Evolutionary conservation across 2,797 vertebrate genomes (phyloP).

Genomic region (Sebastes goodei): DNA sequence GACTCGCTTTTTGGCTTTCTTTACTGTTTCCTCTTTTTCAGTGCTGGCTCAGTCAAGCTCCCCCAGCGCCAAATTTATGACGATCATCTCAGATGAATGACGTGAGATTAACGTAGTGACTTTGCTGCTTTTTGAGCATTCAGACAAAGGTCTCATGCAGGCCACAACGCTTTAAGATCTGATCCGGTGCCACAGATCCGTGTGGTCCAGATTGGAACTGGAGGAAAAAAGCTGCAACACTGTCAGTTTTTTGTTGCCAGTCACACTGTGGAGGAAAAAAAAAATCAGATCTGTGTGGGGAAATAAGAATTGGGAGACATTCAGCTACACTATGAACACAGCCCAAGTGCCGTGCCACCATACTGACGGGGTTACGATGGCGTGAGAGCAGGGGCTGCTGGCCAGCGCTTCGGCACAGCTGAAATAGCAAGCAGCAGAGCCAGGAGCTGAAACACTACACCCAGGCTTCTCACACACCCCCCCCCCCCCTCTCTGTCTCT

Average conservation of each 20-base stretch:
- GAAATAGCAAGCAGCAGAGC: slow-evolving; percentile 79
- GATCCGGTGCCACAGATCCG: slow-evolving; percentile 2
- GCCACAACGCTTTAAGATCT: not conserved
- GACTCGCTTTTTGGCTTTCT: not conserved
- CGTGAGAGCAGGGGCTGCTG: slow-evolving; percentile 81
- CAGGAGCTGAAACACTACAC: slow-evolving; percentile 79
- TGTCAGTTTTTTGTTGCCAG: not conserved
- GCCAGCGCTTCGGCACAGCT: slow-evolving; percentile 78
- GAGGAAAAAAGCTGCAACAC: not conserved
- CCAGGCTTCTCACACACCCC: slow-evolving; percentile 42
- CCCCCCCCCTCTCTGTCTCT: not conserved
- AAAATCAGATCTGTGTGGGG: not conserved
- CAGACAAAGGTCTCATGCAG: not conserved
- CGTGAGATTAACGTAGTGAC: not conserved
- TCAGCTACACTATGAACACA: slow-evolving; percentile 25
- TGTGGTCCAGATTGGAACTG: slow-evolving; percentile 2
- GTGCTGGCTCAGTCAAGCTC: not conserved
- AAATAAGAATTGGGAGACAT: not conserved
- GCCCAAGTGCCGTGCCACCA: slow-evolving; percentile 42
- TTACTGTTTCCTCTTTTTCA: slow-evolving; percentile 13
- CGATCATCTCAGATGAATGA: slow-evolving; percentile 14
- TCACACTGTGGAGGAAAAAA: not conserved
- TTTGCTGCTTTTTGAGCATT: not conserved
- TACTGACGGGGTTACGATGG: slow-evolving; percentile 72
- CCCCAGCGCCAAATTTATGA: slow-evolving; percentile 14